Evolutionary conservation across 2,888 invertebrate genomes (phyloP).

Genomic region (Bimastos eiseni): DNA sequence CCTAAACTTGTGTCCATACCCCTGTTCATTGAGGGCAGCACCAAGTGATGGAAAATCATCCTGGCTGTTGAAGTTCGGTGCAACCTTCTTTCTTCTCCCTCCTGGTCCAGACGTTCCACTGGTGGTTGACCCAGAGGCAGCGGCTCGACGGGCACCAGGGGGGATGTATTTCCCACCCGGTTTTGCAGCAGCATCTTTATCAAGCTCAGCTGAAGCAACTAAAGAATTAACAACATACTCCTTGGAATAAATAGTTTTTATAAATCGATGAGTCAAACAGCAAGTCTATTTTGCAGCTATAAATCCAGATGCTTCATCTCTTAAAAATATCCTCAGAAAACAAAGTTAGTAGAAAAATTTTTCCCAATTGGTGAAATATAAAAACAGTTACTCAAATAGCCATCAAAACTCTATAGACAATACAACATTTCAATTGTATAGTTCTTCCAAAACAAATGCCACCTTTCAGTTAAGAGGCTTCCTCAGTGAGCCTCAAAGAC

Average conservation of each 20-base stretch:
- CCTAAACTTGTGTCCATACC: background rate
- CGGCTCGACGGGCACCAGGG: constrained; percentile 18
- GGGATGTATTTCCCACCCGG: constrained; percentile 23
- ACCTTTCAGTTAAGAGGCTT: too few species aligned
- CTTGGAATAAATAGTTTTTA: background rate
- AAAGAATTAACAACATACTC: background rate
- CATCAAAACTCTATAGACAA: too few species aligned
- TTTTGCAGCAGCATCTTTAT: background rate
- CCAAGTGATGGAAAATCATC: constrained; percentile 30
- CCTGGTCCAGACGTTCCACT: background rate
- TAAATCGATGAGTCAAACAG: background rate
- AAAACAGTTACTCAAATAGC: too few species aligned
- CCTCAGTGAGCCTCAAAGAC: too few species aligned
- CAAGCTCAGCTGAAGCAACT: background rate
- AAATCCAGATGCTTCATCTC: background rate
- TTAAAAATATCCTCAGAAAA: background rate
- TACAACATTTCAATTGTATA: too few species aligned
- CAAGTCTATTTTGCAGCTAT: background rate
- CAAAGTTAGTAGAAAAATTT: background rate
- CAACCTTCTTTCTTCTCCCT: constrained; percentile 25
- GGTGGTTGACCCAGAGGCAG: background rate
- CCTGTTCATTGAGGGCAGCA: constrained; percentile 16
- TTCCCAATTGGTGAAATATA: background rate
- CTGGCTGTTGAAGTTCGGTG: constrained; percentile 26
- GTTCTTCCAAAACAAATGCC: too few species aligned